These are phyloP conservation scores for Pammene fasciana DNA, from an alignment of 2,888 invertebrate genomes.

Conservation along the genomic window DNA sequence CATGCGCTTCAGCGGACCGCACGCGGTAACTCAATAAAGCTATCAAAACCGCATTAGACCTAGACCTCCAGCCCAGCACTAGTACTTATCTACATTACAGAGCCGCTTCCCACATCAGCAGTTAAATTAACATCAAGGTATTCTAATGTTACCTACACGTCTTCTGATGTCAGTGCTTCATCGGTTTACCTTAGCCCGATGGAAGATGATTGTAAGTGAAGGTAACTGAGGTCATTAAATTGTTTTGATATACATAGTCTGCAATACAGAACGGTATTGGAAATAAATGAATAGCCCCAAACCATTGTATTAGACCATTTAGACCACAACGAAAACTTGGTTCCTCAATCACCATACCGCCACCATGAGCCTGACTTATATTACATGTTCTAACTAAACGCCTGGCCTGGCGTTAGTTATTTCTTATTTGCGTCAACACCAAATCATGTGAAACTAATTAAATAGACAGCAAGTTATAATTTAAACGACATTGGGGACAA, in stretches of 20 bases:
- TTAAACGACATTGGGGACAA: slow-evolving; percentile 26
- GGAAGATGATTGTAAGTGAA: slow-evolving; percentile 8
- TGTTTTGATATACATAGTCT: no score
- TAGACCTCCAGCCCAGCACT: slow-evolving; percentile 32
- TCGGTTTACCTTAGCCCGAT: slow-evolving; percentile 50
- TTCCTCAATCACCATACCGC: no score
- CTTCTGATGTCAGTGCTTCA: slow-evolving; percentile 52
- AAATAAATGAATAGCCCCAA: no score
- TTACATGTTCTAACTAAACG: background rate
- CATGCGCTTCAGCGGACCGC: slow-evolving; percentile 18
- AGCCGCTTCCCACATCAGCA: slow-evolving; percentile 26
- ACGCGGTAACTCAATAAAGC: slow-evolving; percentile 18
- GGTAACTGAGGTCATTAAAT: background rate
- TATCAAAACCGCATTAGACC: slow-evolving; percentile 23
- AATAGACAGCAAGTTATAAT: slow-evolving; percentile 11
- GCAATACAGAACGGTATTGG: no score
- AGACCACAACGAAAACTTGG: no score
- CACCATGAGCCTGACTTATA: background rate
- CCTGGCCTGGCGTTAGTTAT: background rate
- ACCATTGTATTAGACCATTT: no score
- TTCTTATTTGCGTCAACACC: slow-evolving; percentile 3
- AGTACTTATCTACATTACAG: slow-evolving; percentile 13
- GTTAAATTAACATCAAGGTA: slow-evolving; percentile 27
- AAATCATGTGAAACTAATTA: slow-evolving; percentile 11
- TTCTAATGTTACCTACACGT: slow-evolving; percentile 40